These are phyloP conservation scores for Drosophila jambulina DNA, from an alignment of 1,140 invertebrate species.

Conservation along the genomic window DNA sequence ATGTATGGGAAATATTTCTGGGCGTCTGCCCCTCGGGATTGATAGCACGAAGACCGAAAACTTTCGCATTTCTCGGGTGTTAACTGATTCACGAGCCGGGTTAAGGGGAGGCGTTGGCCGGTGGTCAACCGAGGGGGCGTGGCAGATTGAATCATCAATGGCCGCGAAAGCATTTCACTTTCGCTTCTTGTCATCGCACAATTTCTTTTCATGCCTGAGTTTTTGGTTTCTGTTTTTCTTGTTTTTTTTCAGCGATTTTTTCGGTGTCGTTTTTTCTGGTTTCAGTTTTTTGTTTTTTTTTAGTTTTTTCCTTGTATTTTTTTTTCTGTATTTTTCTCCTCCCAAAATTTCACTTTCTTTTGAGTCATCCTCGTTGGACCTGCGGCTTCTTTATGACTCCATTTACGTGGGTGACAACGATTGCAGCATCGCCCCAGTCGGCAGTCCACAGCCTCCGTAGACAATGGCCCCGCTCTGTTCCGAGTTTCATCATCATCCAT, in stretches of 20 bases:
- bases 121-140: slow-evolving; percentile 33
- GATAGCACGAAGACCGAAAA: slow-evolving; percentile 46
- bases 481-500: slow-evolving; percentile 51
- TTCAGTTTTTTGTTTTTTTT: neutral
- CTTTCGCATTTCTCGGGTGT: slow-evolving; percentile 62
- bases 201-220: slow-evolving; percentile 46
- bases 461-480: slow-evolving; percentile 66
- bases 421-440: slow-evolving; percentile 55
- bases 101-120: slow-evolving; percentile 5
- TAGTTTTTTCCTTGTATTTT: neutral
- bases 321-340: neutral
- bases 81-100: slow-evolving; percentile 27
- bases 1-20: slow-evolving; percentile 54
- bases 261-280: slow-evolving; percentile 7
- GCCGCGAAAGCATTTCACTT: slow-evolving; percentile 59
- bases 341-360: slow-evolving; percentile 71
- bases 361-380: slow-evolving; percentile 65
- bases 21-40: slow-evolving; percentile 2
- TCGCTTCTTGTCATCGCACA: slow-evolving; percentile 54
- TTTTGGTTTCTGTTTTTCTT: slow-evolving; percentile 5
- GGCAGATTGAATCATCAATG: slow-evolving; percentile 60
- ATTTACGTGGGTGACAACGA: slow-evolving; percentile 74
- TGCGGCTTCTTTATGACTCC: slow-evolving; percentile 35
- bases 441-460: slow-evolving; percentile 3
- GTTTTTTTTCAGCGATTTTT: slow-evolving; percentile 1